phyloP scores from a whole-genome alignment of 2,113 vertebrate species.

The Numida meleagris region DNA sequence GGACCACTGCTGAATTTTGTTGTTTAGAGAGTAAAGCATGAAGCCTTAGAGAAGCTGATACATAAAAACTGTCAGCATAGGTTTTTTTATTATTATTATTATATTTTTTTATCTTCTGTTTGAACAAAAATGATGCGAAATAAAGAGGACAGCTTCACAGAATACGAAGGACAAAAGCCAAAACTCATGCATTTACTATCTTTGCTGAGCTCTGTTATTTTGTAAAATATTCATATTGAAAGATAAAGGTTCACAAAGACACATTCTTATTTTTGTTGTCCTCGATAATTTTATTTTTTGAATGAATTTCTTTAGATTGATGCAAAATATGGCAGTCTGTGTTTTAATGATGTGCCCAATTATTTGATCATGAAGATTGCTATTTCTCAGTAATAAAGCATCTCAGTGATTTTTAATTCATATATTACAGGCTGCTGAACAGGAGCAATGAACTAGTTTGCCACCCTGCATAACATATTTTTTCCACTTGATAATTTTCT shows the following conservation, averaged over 20 bases:
- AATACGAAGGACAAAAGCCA: background rate
- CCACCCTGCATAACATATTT: background rate
- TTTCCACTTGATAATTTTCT: background rate
- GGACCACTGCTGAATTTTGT: background rate
- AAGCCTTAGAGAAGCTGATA: background rate
- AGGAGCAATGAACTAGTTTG: background rate
- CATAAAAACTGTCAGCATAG: background rate
- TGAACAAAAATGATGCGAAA: background rate
- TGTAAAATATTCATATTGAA: background rate
- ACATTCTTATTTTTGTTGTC: background rate
- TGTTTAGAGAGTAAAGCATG: background rate
- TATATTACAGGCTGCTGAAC: background rate
- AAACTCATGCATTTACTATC: background rate
- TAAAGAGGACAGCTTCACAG: background rate
- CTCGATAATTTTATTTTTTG: background rate
- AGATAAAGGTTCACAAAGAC: background rate
- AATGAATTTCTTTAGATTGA: background rate
- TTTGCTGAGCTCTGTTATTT: background rate
- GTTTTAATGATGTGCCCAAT: background rate
- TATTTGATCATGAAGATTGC: background rate
- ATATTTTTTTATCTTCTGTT: background rate
- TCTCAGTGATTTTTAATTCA: conserved; percentile 10
- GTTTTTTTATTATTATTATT: background rate
- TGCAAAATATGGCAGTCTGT: background rate
- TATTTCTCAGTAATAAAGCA: background rate